phyloP scores from a whole-genome alignment of 2,113 vertebrate species.

The Stigmatopora argus region DNA sequence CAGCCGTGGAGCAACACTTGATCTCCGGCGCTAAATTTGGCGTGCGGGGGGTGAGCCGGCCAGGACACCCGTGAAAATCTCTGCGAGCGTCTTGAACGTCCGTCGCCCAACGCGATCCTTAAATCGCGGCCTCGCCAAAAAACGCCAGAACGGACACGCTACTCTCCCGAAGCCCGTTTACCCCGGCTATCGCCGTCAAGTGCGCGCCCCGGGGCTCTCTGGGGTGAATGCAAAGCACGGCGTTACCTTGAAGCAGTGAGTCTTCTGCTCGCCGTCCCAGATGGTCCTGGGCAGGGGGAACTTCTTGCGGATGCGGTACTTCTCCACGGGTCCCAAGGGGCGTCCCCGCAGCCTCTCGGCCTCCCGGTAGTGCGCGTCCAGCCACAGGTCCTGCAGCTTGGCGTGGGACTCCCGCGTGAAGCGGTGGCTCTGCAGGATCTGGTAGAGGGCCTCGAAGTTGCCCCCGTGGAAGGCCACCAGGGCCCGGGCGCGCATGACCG shows the following conservation, averaged over 20 bases:
- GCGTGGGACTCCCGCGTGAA: slow-evolving; percentile 76
- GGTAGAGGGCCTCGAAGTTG: slow-evolving; percentile 75
- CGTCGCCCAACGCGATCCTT: no score
- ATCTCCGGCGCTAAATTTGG: no score
- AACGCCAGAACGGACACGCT: no score
- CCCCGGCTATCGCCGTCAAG: no score
- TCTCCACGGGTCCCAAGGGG: slow-evolving; percentile 74
- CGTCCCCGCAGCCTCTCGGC: slow-evolving; percentile 73
- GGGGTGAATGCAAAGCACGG: not conserved
- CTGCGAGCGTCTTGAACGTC: no score
- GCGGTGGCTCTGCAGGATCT: slow-evolving; percentile 73
- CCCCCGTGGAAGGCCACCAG: slow-evolving; percentile 75
- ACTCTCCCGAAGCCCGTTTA: no score
- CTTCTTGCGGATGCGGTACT: slow-evolving; percentile 79
- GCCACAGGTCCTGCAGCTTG: slow-evolving; percentile 76
- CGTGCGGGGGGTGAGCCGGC: no score
- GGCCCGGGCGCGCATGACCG: slow-evolving; percentile 73
- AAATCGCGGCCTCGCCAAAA: no score
- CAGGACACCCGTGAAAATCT: no score
- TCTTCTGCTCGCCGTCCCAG: slow-evolving; percentile 80
- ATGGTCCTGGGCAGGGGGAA: slow-evolving; percentile 76
- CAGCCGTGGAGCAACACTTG: not conserved
- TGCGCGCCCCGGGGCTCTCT: no score
- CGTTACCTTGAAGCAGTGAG: slow-evolving; percentile 76
- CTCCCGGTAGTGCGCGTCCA: slow-evolving; percentile 76